Evolutionary conservation across 2,888 invertebrate genomes (phyloP).

Genomic region (Iphiclides podalirius): DNA sequence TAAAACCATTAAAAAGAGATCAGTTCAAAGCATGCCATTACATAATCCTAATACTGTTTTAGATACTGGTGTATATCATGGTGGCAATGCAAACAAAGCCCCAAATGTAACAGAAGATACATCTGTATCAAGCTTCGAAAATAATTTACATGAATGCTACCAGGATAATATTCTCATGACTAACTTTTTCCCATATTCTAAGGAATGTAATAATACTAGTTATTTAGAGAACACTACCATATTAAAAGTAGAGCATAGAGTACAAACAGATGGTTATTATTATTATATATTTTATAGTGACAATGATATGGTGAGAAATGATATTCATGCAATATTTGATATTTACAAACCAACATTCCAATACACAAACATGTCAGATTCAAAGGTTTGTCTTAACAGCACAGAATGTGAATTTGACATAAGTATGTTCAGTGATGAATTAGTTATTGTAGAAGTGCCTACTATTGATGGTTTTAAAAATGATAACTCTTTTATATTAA

Average conservation of each 20-base stretch:
- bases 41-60: slow-evolving; percentile 78
- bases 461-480: slow-evolving; percentile 89
- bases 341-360: slow-evolving; percentile 92
- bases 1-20: slow-evolving; percentile 42
- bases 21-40: slow-evolving; percentile 48
- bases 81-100: slow-evolving; percentile 85
- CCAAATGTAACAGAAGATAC: slow-evolving; percentile 75
- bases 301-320: slow-evolving; percentile 88
- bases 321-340: slow-evolving; percentile 91
- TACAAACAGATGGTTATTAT: slow-evolving; percentile 89
- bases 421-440: slow-evolving; percentile 86
- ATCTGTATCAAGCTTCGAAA: slow-evolving; percentile 92
- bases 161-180: slow-evolving; percentile 87
- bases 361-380: slow-evolving; percentile 84
- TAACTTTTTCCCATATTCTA: slow-evolving; percentile 85
- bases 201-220: slow-evolving; percentile 83
- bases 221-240: slow-evolving; percentile 85
- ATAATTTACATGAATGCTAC: slow-evolving; percentile 86
- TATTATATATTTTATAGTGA: slow-evolving; percentile 95
- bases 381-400: slow-evolving; percentile 86
- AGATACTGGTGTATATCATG: slow-evolving; percentile 88
- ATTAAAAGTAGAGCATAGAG: slow-evolving; percentile 83
- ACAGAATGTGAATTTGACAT: slow-evolving; percentile 89
- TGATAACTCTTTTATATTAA: slow-evolving; percentile 85
- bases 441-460: slow-evolving; percentile 91